These are phyloP conservation scores for Centropristis striata DNA, from an alignment of 2,113 vertebrate species.

Conservation along the genomic window DNA sequence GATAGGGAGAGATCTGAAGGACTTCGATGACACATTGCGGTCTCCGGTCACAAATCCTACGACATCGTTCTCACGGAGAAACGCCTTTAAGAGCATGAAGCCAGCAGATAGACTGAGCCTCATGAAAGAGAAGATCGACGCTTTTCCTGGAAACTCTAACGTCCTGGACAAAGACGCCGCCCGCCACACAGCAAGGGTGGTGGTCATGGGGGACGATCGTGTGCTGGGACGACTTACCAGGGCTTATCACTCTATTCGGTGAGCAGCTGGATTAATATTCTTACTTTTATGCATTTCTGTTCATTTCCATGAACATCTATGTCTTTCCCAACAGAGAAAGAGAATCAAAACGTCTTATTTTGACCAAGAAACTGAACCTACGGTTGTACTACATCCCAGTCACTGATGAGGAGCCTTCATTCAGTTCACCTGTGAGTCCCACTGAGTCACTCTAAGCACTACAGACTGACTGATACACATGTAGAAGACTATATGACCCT, in stretches of 20 bases:
- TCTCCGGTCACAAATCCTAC: not conserved
- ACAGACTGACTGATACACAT: not conserved
- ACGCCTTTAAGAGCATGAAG: conserved; percentile 81
- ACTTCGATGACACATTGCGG: conserved; percentile 4
- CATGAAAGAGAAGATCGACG: conserved; percentile 75
- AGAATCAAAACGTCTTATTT: conserved; percentile 84
- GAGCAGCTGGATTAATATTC: conserved; percentile 12
- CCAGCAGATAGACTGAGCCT: conserved; percentile 67
- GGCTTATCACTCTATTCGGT: conserved; percentile 88
- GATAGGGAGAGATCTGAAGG: conserved; percentile 84
- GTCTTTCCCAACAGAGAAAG: conserved; percentile 51
- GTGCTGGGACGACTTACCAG: conserved; percentile 88
- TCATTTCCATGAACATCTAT: not conserved
- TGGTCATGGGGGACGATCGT: conserved; percentile 90
- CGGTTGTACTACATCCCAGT: conserved; percentile 91
- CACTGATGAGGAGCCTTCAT: conserved; percentile 7
- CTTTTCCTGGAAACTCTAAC: conserved; percentile 13
- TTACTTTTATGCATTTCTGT: not conserved
- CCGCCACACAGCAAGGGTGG: conserved; percentile 86
- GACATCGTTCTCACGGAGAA: conserved; percentile 69
- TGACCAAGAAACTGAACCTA: conserved; percentile 87
- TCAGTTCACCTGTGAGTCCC: conserved; percentile 39
- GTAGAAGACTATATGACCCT: not conserved
- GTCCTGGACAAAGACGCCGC: conserved; percentile 60
- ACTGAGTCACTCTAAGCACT: not conserved